phyloP scores from a whole-genome alignment of 2,113 vertebrate genomes.

The Calyptommatus sinebrachiatus region DNA sequence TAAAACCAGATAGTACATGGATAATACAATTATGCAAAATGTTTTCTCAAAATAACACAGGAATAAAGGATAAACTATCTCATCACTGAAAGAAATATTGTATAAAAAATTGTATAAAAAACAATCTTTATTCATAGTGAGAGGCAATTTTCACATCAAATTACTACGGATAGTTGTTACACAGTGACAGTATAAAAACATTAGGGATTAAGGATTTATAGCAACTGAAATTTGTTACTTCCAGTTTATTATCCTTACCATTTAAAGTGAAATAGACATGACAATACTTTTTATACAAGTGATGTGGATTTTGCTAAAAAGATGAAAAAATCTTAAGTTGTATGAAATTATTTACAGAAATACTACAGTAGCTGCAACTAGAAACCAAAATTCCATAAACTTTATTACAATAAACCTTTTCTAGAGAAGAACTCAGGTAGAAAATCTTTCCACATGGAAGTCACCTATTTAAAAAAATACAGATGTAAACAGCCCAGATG shows the following conservation, averaged over 20 bases:
- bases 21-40: not conserved
- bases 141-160: not conserved
- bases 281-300: not conserved
- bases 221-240: not conserved
- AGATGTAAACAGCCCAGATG: not conserved
- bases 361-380: not conserved
- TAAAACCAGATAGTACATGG: conserved; percentile 46
- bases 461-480: not conserved
- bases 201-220: not conserved
- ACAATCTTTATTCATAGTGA: not conserved
- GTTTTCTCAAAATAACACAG: not conserved
- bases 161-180: not conserved
- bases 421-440: not conserved
- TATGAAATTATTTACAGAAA: too few relatives aligned
- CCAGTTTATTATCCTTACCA: not conserved
- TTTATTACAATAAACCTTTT: not conserved
- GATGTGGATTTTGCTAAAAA: not conserved
- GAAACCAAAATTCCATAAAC: not conserved
- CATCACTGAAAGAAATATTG: too few relatives aligned
- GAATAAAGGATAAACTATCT: not conserved
- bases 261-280: not conserved
- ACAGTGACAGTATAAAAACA: not conserved
- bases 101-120: not conserved
- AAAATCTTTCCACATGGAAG: not conserved
- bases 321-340: not conserved